Evolutionary conservation across 2,797 vertebrate genomes (phyloP), one percentile per base, ranked within the genome.

Genomic region (Parauchenoglanis punctatus): DNA sequence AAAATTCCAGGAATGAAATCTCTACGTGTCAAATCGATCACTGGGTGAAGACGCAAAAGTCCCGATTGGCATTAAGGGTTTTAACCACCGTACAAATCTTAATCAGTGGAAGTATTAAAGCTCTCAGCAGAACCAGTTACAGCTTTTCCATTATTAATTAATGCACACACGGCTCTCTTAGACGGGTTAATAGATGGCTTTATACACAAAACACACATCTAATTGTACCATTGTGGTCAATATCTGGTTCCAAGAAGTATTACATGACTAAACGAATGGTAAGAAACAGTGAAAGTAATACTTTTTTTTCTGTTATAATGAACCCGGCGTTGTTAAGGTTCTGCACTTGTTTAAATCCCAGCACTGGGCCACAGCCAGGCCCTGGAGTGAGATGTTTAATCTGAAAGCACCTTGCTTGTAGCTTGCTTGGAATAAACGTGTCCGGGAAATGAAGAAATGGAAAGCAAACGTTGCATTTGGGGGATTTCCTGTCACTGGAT

Each of bases 1-100:
- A 92, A 88, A 88, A 77, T 49, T 89, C 85, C 91, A 91, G 85
- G 54, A 89, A 88, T 87, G 86, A 49, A 7, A 17, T 13, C 61
- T 35, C 58, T 28, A 54, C 56, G 31, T 20, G 31, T 61, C 28
- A 40, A 46, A 17, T 13, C 2, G 20, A 61, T 44, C 13, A 49
- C 58, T 12, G 40, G 7, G 25, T 65, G 7, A 65, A 65, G 40
- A 82, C 7, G 44, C 35, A 63, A 49, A 65, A n/a, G 58, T 44
- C 58, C 78, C 3, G 4, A 46, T 18, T 18, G 5, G 13, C 59
- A 82, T 65, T 20, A 52, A 67, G 44, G 44, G 12, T n/a, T 82
- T 65, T 82, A 65, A 56, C n/a, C 8, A 31, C 40, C 18, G 1
- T 3, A 87, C 68, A 87, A 52, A 75, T 83, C 58, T 67, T 54